Conservation (phyloP, 1,140 invertebrate genomes). For the Holotrichia oblita region DNA sequence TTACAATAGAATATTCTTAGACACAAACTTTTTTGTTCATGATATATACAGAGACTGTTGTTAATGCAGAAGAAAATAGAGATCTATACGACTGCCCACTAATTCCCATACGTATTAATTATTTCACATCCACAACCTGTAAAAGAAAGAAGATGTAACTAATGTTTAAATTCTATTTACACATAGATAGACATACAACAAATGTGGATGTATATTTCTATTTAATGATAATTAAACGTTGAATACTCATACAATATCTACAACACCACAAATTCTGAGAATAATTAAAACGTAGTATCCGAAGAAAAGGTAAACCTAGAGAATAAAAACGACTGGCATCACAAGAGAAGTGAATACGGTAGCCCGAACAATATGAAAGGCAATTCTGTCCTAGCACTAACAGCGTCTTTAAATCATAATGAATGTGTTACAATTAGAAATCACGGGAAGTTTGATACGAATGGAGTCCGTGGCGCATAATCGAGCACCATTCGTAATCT, state of each 20-base stretch:
- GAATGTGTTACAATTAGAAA: conserved; percentile 29
- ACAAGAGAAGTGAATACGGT: conserved; percentile 25
- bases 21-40: no score
- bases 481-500: conserved; percentile 36
- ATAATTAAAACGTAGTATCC: conserved; percentile 20
- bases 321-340: not conserved
- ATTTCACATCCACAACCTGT: no score
- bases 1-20: no score
- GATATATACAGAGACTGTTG: no score
- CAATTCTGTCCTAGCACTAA: conserved; percentile 1
- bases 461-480: conserved; percentile 23
- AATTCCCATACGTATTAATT: no score
- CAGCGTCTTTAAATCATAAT: conserved; percentile 31
- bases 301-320: not conserved
- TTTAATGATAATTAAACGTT: not conserved
- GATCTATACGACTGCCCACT: no score
- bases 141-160: no score
- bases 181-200: not conserved
- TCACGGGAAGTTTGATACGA: conserved; percentile 36
- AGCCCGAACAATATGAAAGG: conserved; percentile 1
- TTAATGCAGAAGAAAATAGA: no score
- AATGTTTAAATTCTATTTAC: no score
- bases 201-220: not conserved
- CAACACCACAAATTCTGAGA: conserved; percentile 6
- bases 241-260: not conserved